Evolutionary conservation across 2,113 vertebrate species (phyloP), one percentile per base, ranked within the genome.

Genomic region (Hydropotes inermis): DNA sequence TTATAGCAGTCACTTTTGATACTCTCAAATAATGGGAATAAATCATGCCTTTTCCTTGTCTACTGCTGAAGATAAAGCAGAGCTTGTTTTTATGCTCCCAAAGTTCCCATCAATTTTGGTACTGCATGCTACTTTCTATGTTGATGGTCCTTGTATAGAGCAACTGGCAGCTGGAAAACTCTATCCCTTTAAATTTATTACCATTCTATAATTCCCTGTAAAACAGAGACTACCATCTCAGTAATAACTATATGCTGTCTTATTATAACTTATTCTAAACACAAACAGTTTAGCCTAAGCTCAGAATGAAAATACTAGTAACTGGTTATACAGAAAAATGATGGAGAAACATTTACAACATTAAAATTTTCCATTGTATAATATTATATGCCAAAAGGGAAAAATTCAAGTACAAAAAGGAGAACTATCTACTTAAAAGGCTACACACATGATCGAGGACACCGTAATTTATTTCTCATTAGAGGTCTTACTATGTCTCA

Each of bases 1-100:
- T 91, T 87, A 90, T 82, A 93, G 45, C 17, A 89, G 25, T 64
- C 61, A 79, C 52, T 95, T 95, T 87, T 87, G 86, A 91, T 92
- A 87, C 19, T 95, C 52, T 95, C 91, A 97, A 91, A 87, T 64
- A 95, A 94, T 55, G 7, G n/a, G 25, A 90, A 96, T 94, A 96
- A 97, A 93, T 95, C 78, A 84, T 87, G 45, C 50, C n/a, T 95
- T 94, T 93, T 47, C 19, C 19, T 89, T 86, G 43, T 57, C 39
- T 4, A 10, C 19, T 43, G 23, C 17, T 85, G 50, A 93, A 91
- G 86, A 98, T 89, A 96, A 95, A 97, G 39, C 45, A 96, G 52
- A 94, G 45, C 17, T 64, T 89, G n/a, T 58, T 93, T 91, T 93
- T 61, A 91, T 27, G 11, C 16, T 58, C 52, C 64, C 60, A 45